Conservation (phyloP, 2,888 invertebrate species). For the Noctuana brunneofusca region DNA sequence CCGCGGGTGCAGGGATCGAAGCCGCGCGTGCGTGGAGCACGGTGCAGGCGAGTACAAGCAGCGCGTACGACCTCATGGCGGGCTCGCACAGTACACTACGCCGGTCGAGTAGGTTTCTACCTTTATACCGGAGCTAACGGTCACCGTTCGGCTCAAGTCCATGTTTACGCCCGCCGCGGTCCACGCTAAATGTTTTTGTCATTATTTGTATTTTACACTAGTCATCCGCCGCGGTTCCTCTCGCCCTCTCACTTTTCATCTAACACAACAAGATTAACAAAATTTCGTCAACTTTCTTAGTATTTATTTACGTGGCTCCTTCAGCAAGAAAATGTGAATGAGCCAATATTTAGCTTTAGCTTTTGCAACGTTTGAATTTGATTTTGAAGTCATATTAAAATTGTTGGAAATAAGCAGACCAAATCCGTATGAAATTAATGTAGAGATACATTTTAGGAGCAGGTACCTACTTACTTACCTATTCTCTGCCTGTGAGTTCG, state of each 20-base stretch:
- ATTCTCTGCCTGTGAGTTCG: too few species aligned
- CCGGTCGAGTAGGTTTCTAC: constrained; percentile 44
- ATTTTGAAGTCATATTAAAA: too few species aligned
- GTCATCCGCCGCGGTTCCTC: constrained; percentile 41
- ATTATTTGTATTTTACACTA: constrained; percentile 69
- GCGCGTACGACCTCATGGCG: constrained; percentile 70
- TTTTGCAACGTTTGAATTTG: too few species aligned
- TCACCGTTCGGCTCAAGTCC: background rate
- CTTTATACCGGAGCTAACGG: background rate
- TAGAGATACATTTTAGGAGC: too few species aligned
- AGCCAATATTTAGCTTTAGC: too few species aligned
- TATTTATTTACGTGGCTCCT: background rate
- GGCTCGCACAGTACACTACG: constrained; percentile 55
- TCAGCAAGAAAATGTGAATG: background rate
- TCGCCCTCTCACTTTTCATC: constrained; percentile 35
- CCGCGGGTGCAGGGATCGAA: constrained; percentile 49
- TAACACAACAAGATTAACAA: constrained; percentile 6
- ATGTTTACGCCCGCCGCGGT: constrained; percentile 43
- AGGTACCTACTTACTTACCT: too few species aligned
- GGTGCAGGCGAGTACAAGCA: constrained; percentile 54
- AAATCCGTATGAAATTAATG: too few species aligned
- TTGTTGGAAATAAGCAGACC: too few species aligned
- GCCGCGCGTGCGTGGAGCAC: constrained; percentile 63
- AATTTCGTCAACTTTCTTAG: constrained; percentile 19
- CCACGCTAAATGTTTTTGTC: constrained; percentile 66